Evolutionary conservation across 92 coral and sea anemone species (phyloP), one percentile per base, ranked within the genome.

Genomic region (Bergia puertoricense): DNA sequence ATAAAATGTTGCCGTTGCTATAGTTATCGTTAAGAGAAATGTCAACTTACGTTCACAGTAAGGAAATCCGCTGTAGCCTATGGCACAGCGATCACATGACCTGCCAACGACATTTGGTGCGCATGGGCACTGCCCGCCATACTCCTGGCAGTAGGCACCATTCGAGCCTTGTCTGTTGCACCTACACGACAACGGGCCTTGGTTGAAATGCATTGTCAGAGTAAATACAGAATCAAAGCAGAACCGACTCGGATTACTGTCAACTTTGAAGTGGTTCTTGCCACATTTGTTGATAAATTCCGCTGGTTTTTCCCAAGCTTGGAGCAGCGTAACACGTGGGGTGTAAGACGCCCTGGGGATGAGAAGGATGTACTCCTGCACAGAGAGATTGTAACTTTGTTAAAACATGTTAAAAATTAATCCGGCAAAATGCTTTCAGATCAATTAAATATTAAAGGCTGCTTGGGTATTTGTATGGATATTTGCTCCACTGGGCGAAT

Each of bases 41-140:
- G 40, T 9, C 23, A 57, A 92, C 99, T 94, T 86, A 97, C 99
- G 91, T 88, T 95, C 77, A 86, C 99, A 97, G 82, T 89, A 91
- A 39, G 99, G 99, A 71, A 92, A 97, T 10, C 98, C 98, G 40
- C 96, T 82, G 86, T 94, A 91, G 1, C 98, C 95, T 0, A 89
- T 86, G 59, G 92, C 87, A 80, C 99, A 97, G 77, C 90, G 94
- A 68, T 92, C 90, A 69, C 99, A 97, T 50, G 81, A 90, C 48
- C 99, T 89, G 41, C 99, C 98, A 38, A 97, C 95, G 22, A 97
- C 93, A 83, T 93, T 88, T 16, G 89, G 81, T 40, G 89, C 92
- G 83, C 99, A 97, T 40, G 62, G 37, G 68, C 99, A 97, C 88
- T 95, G 98, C 8, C 99, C 99, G 22, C 98, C 96, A 68, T 92